Percentiles rank a stretch among this genome's conserved stretches.
phyloP scores from a whole-genome alignment of 1,140 invertebrate species.

The Hylyphantes graminicola region DNA sequence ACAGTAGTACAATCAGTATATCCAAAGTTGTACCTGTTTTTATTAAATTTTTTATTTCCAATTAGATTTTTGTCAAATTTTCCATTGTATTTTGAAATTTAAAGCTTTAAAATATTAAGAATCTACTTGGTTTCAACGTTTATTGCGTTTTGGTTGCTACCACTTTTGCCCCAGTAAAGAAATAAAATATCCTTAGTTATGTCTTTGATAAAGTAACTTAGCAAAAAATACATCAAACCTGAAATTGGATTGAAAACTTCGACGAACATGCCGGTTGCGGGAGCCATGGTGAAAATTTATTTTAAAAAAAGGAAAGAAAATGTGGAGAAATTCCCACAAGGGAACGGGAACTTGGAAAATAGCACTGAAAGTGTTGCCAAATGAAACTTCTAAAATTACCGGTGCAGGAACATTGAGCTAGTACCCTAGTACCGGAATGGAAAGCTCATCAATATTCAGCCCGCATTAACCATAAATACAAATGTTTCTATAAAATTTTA shows the following conservation, averaged over 20 bases:
- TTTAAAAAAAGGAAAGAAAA: background rate
- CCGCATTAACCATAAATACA: no score
- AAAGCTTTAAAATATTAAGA: background rate
- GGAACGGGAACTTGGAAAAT: no score
- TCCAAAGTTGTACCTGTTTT: background rate
- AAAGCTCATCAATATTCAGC: no score
- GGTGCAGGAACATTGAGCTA: no score
- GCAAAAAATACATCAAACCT: background rate
- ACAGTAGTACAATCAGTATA: background rate
- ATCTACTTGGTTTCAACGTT: background rate
- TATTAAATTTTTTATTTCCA: background rate
- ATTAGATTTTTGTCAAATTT: background rate
- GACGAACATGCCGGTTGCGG: slow-evolving; percentile 9
- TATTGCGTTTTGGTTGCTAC: no score
- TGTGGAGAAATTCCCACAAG: no score
- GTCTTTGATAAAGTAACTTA: background rate
- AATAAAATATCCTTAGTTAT: background rate
- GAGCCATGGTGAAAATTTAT: background rate
- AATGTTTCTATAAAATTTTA: no score
- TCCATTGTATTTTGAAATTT: background rate
- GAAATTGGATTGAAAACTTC: slow-evolving; percentile 19
- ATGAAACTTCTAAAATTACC: no score
- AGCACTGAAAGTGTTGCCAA: no score
- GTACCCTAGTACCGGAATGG: no score
- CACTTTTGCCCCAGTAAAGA: background rate